Evolutionary conservation across 1,140 invertebrate genomes (phyloP).

Genomic region (Pogonognathellus flavescens): DNA sequence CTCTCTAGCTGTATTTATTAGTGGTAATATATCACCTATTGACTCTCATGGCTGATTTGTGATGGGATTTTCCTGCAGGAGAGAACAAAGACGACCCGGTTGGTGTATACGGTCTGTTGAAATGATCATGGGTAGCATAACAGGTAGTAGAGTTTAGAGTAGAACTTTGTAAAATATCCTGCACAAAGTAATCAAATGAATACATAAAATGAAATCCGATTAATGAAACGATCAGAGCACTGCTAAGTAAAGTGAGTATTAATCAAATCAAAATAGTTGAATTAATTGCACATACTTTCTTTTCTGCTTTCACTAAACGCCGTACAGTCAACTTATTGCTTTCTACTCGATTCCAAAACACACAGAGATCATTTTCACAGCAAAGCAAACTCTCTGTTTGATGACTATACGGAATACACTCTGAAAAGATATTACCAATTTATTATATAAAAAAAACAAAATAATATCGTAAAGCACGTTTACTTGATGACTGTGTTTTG

Average conservation of each 20-base stretch:
- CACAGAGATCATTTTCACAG: conserved; percentile 62
- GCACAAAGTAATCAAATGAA: not conserved
- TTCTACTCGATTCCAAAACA: conserved; percentile 63
- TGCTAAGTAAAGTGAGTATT: too few relatives aligned
- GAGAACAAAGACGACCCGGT: conserved; percentile 6
- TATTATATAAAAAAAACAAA: not conserved
- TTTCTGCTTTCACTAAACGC: conserved; percentile 54
- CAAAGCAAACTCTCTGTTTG: conserved; percentile 57
- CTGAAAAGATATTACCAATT: conserved; percentile 40
- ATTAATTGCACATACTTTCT: conserved; percentile 27
- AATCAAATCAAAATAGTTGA: not conserved
- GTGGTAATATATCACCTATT: conserved; percentile 2
- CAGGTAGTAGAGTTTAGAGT: not conserved
- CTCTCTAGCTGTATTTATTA: conserved; percentile 7
- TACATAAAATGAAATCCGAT: not conserved
- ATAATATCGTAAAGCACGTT: not conserved
- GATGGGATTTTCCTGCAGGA: conserved; percentile 32
- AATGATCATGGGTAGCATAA: not conserved
- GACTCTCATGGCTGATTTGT: conserved; percentile 43
- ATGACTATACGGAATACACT: conserved; percentile 58
- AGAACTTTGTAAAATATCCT: conserved; percentile 36
- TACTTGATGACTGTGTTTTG: too few relatives aligned
- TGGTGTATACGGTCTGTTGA: not conserved
- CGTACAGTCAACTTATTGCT: conserved; percentile 62
- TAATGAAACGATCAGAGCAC: not conserved